Evolutionary conservation across 2,113 vertebrate species (phyloP), one percentile per base, ranked within the genome.

Genomic region (Notothenia rossii): DNA sequence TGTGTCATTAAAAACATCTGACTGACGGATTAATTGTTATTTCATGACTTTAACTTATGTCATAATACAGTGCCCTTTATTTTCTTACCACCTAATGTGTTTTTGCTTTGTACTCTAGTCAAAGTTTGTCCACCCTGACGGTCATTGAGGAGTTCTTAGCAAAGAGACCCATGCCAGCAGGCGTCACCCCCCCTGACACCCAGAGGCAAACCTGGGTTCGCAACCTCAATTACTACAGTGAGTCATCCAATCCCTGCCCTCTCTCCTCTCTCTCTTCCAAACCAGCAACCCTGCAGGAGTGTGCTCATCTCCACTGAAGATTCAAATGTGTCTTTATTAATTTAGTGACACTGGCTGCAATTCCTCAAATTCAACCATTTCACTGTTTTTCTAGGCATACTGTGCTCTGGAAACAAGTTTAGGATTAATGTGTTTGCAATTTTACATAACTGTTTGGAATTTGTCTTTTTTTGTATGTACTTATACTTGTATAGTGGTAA

Each of bases 71-170:
- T 33, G 20, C 14, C 33, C 18, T 20, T 7, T 48, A 14, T 48
- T 20, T 53, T 25, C 17, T 70, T 15, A 49, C 25, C 25, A 9
- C 1, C 40, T 10, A 29, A 29, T 77, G 10, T 75, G 50, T 79
- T 49, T 75, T 54, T 70, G 20, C 49, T 84, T 45, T 82, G 12
- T 78, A 17, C 49, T 36, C 59, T 88, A 99, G 98, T 94, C 98
- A 99, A 95, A 99, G 98, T 88, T 95, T 99, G 91, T 99, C 97
- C 64, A 99, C 98, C 0, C 94, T 99, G 90, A 95, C 96, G n/a
- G 96, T 99, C 90, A 99, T 99, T 33, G 98, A 99, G 90, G 97
- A 98, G 73, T 99, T 99, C 93, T 95, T 99, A 86, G 95, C 95
- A 61, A 97, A 97, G 88, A 96, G 96, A 88, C 92, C 94, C 2